Evolutionary conservation across 2,888 invertebrate species (phyloP).

Genomic region (Xanthorhoe designata): DNA sequence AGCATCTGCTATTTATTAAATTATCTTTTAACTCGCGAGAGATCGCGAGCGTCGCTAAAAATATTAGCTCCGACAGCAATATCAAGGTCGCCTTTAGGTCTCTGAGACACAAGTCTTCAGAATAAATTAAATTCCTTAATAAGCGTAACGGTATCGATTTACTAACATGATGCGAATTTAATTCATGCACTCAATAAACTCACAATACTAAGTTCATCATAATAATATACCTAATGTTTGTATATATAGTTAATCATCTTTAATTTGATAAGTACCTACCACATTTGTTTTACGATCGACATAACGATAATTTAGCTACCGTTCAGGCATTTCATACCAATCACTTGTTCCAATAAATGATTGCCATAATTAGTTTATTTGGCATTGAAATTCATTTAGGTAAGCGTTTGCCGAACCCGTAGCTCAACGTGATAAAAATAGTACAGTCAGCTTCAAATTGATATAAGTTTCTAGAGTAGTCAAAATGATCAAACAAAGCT

Average conservation of each 20-base stretch:
- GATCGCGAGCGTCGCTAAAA: conserved; percentile 74
- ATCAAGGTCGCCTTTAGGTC: conserved; percentile 73
- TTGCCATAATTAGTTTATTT: conserved; percentile 39
- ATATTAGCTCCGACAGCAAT: conserved; percentile 74
- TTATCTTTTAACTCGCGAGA: conserved; percentile 65
- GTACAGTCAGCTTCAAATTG: too few species aligned
- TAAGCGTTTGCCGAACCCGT: conserved; percentile 32
- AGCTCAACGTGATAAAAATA: conserved; percentile 29
- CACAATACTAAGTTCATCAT: not conserved
- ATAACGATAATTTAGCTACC: not conserved
- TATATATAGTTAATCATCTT: not conserved
- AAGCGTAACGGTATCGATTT: conserved; percentile 13
- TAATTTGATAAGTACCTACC: not conserved
- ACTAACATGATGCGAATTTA: conserved; percentile 13
- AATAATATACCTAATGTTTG: not conserved
- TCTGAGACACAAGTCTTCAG: conserved; percentile 49
- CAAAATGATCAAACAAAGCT: too few species aligned
- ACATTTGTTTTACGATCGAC: not conserved
- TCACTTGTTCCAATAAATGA: conserved; percentile 35
- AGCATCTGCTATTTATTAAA: conserved; percentile 65
- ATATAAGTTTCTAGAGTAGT: too few species aligned
- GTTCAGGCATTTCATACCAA: conserved; percentile 14
- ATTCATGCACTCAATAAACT: not conserved
- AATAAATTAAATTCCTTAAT: conserved; percentile 29
- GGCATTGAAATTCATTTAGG: conserved; percentile 36